Percentiles rank a stretch among this genome's conserved stretches.
phyloP scores from a whole-genome alignment of 2,113 vertebrate species.

The Oncorhynchus tshawytscha region DNA sequence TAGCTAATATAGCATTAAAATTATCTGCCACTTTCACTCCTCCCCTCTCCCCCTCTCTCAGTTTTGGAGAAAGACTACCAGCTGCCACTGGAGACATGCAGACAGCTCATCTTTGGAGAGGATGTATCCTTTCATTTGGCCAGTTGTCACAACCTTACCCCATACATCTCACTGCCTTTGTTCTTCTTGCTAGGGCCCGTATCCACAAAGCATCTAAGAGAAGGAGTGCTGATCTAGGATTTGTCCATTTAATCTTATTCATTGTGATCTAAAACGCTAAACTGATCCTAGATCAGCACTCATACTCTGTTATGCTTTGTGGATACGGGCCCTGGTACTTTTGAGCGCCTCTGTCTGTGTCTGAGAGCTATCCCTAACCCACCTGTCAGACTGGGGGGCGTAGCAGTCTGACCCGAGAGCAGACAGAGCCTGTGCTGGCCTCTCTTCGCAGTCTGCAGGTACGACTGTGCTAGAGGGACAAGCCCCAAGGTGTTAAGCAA shows the following conservation, averaged over 20 bases:
- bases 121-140: constrained; percentile 70
- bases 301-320: too few relatives aligned
- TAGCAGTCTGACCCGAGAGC: constrained; percentile 61
- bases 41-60: constrained; percentile 29
- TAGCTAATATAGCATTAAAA: too few relatives aligned
- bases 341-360: too few relatives aligned
- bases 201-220: too few relatives aligned
- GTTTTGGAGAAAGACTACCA: constrained; percentile 69
- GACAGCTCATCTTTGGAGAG: constrained; percentile 73
- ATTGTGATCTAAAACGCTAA: too few relatives aligned
- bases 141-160: too few relatives aligned
- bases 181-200: not conserved
- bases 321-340: too few relatives aligned
- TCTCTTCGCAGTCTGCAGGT: constrained; percentile 69
- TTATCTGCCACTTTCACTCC: too few relatives aligned
- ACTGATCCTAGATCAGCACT: too few relatives aligned
- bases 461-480: not conserved
- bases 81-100: constrained; percentile 75
- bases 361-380: constrained; percentile 43
- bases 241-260: too few relatives aligned
- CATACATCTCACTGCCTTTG: not conserved
- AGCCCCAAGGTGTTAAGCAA: too few relatives aligned
- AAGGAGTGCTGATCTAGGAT: too few relatives aligned
- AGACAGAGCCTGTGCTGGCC: constrained; percentile 65
- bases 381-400: constrained; percentile 62